These are phyloP conservation scores for Eupithecia abbreviata DNA, from an alignment of 2,888 invertebrate genomes.

Conservation along the genomic window DNA sequence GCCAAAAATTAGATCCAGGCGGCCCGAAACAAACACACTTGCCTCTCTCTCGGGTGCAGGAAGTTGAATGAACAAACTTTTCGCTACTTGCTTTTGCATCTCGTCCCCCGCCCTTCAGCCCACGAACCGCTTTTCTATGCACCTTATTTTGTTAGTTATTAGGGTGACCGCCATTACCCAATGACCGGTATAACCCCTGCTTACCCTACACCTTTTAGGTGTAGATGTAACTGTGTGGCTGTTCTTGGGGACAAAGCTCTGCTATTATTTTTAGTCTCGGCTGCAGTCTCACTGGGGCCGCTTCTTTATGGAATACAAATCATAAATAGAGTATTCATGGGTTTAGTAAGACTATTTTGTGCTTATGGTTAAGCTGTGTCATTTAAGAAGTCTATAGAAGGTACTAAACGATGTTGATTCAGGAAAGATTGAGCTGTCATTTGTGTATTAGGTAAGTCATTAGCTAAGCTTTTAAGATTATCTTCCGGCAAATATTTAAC, in stretches of 20 bases:
- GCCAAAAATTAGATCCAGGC: no score
- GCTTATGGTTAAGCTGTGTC: neutral
- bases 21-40: no score
- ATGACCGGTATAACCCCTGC: no score
- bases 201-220: neutral
- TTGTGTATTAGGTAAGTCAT: neutral
- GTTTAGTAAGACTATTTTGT: neutral
- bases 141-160: no score
- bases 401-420: neutral
- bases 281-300: conserved; percentile 31
- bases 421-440: neutral
- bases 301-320: conserved; percentile 21
- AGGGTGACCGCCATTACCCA: no score
- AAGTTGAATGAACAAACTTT: no score
- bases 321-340: neutral
- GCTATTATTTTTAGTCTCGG: conserved; percentile 36
- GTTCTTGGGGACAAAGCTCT: conserved; percentile 27
- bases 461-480: neutral
- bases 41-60: no score
- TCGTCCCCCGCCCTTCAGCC: no score
- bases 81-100: no score
- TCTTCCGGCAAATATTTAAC: neutral
- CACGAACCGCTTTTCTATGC: no score
- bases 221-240: neutral
- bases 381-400: neutral